A percentile compares a stretch with the other conserved stretches of the same genome.
Conservation (phyloP, 2,113 vertebrate genomes). For the Neodon shergylaensis region DNA sequence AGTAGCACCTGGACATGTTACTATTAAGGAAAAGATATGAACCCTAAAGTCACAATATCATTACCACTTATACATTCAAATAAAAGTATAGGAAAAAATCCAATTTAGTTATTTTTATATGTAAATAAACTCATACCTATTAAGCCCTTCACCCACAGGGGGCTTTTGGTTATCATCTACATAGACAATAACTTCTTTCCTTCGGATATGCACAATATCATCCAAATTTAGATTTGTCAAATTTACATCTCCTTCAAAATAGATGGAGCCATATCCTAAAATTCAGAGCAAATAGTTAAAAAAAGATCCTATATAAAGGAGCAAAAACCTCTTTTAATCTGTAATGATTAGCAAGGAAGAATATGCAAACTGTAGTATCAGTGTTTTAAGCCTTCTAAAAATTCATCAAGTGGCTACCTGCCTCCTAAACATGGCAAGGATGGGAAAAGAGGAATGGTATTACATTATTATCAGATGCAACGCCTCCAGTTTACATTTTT, state of each 20-base stretch:
- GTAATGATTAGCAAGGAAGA: not conserved
- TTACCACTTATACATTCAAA: slow-evolving; percentile 35
- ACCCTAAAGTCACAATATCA: not conserved
- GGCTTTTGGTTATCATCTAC: slow-evolving; percentile 94
- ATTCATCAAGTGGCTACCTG: not conserved
- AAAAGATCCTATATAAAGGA: not conserved
- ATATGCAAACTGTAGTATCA: not conserved
- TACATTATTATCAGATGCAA: not conserved
- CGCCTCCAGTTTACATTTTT: not conserved
- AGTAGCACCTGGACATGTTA: not conserved
- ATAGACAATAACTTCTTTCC: slow-evolving; percentile 98
- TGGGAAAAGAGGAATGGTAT: not conserved
- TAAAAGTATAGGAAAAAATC: not conserved
- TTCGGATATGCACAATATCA: slow-evolving; percentile 95
- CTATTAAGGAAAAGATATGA: not conserved
- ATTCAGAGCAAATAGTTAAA: slow-evolving; percentile 8
- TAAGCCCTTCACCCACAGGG: slow-evolving; percentile 92
- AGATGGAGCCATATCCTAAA: slow-evolving; percentile 95
- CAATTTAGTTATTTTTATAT: slow-evolving; percentile 7
- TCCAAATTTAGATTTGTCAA: slow-evolving; percentile 93
- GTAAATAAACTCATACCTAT: slow-evolving; percentile 86
- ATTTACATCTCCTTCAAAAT: slow-evolving; percentile 94
- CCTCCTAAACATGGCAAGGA: not conserved
- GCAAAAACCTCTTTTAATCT: slow-evolving; percentile 1
- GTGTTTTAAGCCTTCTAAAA: slow-evolving; percentile 67